phyloP scores from a whole-genome alignment of 2,888 invertebrate species.

The Drosophila mulleri region DNA sequence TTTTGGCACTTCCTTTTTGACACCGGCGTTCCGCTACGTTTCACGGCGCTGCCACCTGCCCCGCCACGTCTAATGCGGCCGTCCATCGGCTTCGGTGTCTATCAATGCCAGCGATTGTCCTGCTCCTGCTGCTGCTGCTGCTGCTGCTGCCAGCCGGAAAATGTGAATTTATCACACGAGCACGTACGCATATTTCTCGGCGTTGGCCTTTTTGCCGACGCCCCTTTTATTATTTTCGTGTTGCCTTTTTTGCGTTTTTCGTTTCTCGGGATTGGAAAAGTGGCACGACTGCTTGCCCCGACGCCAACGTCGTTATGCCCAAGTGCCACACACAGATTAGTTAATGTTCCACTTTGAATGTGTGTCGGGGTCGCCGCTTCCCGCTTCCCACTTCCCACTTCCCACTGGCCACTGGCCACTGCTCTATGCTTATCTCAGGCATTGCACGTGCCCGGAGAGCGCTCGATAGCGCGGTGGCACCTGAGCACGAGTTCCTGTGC shows the following conservation, averaged over 20 bases:
- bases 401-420: conserved; percentile 3
- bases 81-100: conserved; percentile 45
- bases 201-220: conserved; percentile 44
- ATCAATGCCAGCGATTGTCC: conserved; percentile 61
- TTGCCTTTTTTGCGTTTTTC: background rate
- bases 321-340: conserved; percentile 66
- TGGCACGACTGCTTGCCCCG: conserved; percentile 56
- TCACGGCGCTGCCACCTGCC: conserved; percentile 66
- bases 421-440: conserved; percentile 36
- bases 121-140: conserved; percentile 19
- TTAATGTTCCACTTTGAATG: conserved; percentile 70
- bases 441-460: conserved; percentile 45
- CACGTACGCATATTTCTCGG: conserved; percentile 72
- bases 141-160: conserved; percentile 65
- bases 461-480: conserved; percentile 12
- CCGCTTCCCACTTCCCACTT: background rate
- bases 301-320: conserved; percentile 56
- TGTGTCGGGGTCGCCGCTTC: conserved; percentile 42
- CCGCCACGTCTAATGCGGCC: conserved; percentile 25
- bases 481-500: background rate
- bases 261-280: conserved; percentile 24
- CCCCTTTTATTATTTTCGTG: conserved; percentile 8
- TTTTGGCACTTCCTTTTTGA: conserved; percentile 71
- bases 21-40: conserved; percentile 77
- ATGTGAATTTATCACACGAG: conserved; percentile 79